phyloP scores from a whole-genome alignment of 2,888 invertebrate genomes.

The Silvanus unidentatus region DNA sequence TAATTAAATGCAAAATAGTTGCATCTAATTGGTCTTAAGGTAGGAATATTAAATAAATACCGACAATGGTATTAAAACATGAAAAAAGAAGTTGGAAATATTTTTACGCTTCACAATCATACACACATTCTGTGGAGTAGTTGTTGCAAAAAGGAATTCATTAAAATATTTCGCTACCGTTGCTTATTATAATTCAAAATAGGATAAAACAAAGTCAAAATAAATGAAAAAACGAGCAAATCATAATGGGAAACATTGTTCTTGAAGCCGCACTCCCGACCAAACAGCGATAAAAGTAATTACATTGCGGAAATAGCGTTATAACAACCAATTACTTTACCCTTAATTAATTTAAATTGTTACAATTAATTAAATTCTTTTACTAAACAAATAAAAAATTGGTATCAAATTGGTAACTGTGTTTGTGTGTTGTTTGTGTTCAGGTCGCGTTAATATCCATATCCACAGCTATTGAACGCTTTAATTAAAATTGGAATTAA shows the following conservation, averaged over 20 bases:
- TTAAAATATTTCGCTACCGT: constrained; percentile 14
- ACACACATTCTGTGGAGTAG: background rate
- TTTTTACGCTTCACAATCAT: constrained; percentile 3
- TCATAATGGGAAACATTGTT: constrained; percentile 7
- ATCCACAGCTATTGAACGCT: no score
- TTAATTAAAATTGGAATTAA: no score
- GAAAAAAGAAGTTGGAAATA: constrained; percentile 5
- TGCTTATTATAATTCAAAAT: constrained; percentile 4
- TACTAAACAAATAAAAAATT: background rate
- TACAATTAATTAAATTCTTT: constrained; percentile 11
- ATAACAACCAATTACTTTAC: constrained; percentile 12
- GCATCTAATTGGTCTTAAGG: constrained; percentile 1
- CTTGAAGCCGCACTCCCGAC: constrained; percentile 8
- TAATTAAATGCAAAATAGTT: background rate
- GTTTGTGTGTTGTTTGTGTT: no score
- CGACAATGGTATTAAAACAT: constrained; percentile 2
- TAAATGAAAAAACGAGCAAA: constrained; percentile 5
- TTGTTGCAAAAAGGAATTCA: constrained; percentile 11
- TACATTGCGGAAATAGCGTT: constrained; percentile 14
- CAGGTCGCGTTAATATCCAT: no score
- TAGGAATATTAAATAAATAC: constrained; percentile 1
- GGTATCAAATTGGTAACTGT: background rate
- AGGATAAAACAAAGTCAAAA: no score
- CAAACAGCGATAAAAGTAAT: constrained; percentile 9
- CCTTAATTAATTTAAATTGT: constrained; percentile 15